Percentiles rank a stretch among this genome's conserved stretches.
These are phyloP conservation scores for Lithophane semibrunnea DNA, from an alignment of 2,888 invertebrate species.

Conservation along the genomic window DNA sequence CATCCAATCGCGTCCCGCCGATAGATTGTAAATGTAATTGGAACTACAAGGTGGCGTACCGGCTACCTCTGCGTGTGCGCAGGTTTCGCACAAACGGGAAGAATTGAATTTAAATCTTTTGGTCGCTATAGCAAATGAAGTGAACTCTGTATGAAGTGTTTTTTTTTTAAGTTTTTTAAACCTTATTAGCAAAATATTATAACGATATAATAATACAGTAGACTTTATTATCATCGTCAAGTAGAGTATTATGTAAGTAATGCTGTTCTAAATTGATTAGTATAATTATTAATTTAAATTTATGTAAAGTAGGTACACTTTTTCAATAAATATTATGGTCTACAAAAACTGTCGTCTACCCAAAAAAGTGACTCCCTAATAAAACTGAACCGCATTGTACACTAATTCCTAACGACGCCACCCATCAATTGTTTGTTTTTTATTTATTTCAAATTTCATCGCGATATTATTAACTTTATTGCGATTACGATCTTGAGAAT, in stretches of 20 bases:
- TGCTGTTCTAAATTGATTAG: conserved; percentile 26
- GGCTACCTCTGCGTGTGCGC: conserved; percentile 52
- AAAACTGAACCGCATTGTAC: conserved; percentile 77
- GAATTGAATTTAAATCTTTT: conserved; percentile 17
- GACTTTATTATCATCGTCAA: not conserved
- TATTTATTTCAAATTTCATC: conserved; percentile 88
- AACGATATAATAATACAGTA: not conserved
- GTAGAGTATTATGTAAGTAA: not conserved
- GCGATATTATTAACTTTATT: conserved; percentile 89
- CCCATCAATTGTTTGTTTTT: conserved; percentile 84
- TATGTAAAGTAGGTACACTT: conserved; percentile 30
- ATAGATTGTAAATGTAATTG: conserved; percentile 79
- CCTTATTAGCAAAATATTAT: not conserved
- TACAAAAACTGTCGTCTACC: conserved; percentile 45
- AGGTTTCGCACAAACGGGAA: conserved; percentile 11
- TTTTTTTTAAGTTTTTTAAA: not conserved
- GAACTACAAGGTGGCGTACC: conserved; percentile 64
- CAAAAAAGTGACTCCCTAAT: conserved; percentile 63
- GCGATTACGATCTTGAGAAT: conserved; percentile 90
- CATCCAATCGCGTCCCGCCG: conserved; percentile 70
- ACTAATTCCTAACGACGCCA: conserved; percentile 85
- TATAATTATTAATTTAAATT: conserved; percentile 17
- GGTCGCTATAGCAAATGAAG: not conserved
- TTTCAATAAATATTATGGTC: conserved; percentile 10
- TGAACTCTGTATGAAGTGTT: no score